Conservation (phyloP, 2,888 invertebrate genomes). For the Maniola hyperantus region DNA sequence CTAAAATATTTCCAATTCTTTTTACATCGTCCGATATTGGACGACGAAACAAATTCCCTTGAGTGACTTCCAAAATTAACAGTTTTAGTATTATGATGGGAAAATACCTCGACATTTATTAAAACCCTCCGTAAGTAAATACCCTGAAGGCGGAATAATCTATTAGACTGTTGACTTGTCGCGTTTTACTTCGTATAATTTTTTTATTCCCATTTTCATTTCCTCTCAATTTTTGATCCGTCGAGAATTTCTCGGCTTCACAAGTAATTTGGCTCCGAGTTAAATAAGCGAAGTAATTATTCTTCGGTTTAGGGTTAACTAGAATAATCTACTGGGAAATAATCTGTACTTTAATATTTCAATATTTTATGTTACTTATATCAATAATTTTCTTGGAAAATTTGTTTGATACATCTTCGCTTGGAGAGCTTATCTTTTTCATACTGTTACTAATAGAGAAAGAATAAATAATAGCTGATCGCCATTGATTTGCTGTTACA, state of each 20-base stretch:
- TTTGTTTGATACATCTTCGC: background rate
- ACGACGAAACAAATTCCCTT: conserved; percentile 15
- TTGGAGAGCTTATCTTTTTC: background rate
- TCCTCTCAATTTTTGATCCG: conserved; percentile 32
- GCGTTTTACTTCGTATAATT: conserved; percentile 35
- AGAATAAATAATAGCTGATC: too few relatives aligned
- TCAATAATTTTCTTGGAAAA: conserved; percentile 7
- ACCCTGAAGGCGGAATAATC: conserved; percentile 37
- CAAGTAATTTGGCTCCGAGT: conserved; percentile 31
- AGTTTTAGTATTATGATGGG: conserved; percentile 30
- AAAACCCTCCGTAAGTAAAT: conserved; percentile 36
- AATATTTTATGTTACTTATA: conserved; percentile 8
- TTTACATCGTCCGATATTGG: conserved; percentile 4
- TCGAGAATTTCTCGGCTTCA: conserved; percentile 30
- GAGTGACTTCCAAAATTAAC: conserved; percentile 31
- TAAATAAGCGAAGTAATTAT: conserved; percentile 36
- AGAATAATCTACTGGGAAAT: conserved; percentile 21
- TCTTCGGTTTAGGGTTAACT: conserved; percentile 25
- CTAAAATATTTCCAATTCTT: background rate
- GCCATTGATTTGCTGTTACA: too few relatives aligned
- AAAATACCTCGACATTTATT: conserved; percentile 39
- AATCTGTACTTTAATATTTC: conserved; percentile 1
- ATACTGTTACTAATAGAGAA: too few relatives aligned
- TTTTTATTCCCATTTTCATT: conserved; percentile 27
- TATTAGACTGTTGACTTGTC: conserved; percentile 39